phyloP scores from a whole-genome alignment of 1,140 invertebrate species.

The Proctacanthus coquilletti region DNA sequence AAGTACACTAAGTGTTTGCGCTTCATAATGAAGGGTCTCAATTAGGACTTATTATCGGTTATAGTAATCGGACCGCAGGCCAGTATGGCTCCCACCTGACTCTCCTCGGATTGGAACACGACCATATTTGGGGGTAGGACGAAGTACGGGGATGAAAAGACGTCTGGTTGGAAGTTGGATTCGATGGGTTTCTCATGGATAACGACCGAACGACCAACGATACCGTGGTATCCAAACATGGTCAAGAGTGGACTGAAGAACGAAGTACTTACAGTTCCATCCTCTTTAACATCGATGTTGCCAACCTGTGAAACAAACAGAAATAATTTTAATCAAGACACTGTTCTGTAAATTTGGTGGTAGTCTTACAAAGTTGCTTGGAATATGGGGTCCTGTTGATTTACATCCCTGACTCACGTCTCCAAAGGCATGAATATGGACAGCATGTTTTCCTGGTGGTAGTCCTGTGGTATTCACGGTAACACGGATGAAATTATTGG shows the following conservation, averaged over 20 bases:
- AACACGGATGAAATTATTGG: slow-evolving; percentile 32
- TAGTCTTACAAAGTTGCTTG: slow-evolving; percentile 27
- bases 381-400: slow-evolving; percentile 33
- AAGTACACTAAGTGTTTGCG: no score
- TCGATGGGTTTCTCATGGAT: slow-evolving; percentile 28
- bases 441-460: slow-evolving; percentile 46
- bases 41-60: no score
- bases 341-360: background rate
- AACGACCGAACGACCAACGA: slow-evolving; percentile 26
- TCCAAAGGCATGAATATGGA: slow-evolving; percentile 60
- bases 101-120: slow-evolving; percentile 26
- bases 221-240: slow-evolving; percentile 25
- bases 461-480: slow-evolving; percentile 41
- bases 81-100: slow-evolving; percentile 18
- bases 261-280: slow-evolving; percentile 18
- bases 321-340: background rate
- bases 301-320: slow-evolving; percentile 14
- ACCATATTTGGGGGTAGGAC: slow-evolving; percentile 15
- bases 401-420: slow-evolving; percentile 45
- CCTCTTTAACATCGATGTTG: slow-evolving; percentile 25
- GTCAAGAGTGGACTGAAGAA: slow-evolving; percentile 22
- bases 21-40: no score
- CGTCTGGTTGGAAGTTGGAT: slow-evolving; percentile 24
- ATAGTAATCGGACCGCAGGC: slow-evolving; percentile 27
- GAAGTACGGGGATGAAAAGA: slow-evolving; percentile 19